These are phyloP conservation scores for Hafferia zeledoni DNA, from an alignment of 2,797 vertebrate species.

Conservation along the genomic window DNA sequence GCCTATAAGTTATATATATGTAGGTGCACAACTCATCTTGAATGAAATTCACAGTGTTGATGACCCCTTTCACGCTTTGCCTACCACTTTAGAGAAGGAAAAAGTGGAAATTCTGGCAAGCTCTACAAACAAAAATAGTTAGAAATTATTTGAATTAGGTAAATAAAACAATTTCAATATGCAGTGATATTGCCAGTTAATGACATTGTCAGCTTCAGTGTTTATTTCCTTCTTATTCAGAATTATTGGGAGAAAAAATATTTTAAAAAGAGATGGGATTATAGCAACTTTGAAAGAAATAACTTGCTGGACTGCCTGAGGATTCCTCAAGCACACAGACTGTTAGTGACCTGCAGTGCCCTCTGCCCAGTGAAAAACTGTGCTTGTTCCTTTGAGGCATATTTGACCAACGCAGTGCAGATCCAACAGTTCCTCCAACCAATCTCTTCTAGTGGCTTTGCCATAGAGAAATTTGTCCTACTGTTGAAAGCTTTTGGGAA, in stretches of 20 bases:
- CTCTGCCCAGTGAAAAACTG: neutral
- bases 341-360: neutral
- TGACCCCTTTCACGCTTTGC: neutral
- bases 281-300: neutral
- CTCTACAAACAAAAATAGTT: neutral
- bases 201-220: neutral
- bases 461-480: rapidly evolving
- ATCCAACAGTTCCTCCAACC: neutral
- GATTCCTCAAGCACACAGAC: neutral
- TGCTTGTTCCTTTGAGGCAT: neutral
- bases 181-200: neutral
- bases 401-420: rapidly evolving
- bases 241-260: neutral
- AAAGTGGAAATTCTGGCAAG: neutral
- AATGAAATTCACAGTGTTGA: neutral
- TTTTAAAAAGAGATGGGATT: neutral
- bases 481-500: neutral
- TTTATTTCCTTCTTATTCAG: neutral
- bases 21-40: neutral
- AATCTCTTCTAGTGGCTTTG: neutral
- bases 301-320: neutral
- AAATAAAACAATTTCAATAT: neutral
- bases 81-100: neutral
- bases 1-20: neutral
- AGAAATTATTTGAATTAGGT: neutral